phyloP scores from a whole-genome alignment of 2,113 vertebrate genomes.

The Electrona antarctica region DNA sequence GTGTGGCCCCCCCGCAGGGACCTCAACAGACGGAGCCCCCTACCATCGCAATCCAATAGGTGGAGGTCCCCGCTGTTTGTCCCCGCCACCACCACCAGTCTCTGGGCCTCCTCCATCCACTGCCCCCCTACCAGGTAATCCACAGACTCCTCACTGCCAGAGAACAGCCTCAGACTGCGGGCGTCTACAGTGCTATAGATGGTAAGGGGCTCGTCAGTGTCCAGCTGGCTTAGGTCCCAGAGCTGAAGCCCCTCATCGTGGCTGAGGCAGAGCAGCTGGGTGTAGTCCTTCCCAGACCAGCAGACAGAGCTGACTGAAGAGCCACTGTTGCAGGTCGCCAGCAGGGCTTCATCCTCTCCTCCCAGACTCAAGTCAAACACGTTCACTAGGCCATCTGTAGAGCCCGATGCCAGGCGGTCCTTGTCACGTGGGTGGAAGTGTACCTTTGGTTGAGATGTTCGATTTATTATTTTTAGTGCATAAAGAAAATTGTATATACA shows the following conservation, averaged over 20 bases:
- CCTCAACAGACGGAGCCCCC: slow-evolving; percentile 75
- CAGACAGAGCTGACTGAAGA: slow-evolving; percentile 85
- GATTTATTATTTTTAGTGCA: too few relatives aligned
- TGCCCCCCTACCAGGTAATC: slow-evolving; percentile 88
- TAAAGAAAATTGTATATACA: too few relatives aligned
- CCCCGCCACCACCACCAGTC: slow-evolving; percentile 86
- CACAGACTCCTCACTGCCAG: slow-evolving; percentile 51
- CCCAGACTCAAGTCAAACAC: slow-evolving; percentile 88
- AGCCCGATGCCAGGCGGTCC: slow-evolving; percentile 84
- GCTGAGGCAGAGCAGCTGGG: slow-evolving; percentile 86
- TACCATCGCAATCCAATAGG: slow-evolving; percentile 77
- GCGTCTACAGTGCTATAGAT: slow-evolving; percentile 78
- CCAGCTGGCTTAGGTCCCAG: slow-evolving; percentile 87
- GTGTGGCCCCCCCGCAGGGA: slow-evolving; percentile 82
- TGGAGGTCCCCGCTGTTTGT: slow-evolving; percentile 79
- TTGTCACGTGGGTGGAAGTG: slow-evolving; percentile 86
- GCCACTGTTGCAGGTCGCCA: slow-evolving; percentile 88
- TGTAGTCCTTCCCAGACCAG: slow-evolving; percentile 83
- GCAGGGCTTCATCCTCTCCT: slow-evolving; percentile 87
- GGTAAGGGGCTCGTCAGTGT: slow-evolving; percentile 84
- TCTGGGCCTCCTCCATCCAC: slow-evolving; percentile 82
- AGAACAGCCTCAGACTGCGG: slow-evolving; percentile 61
- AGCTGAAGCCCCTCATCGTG: slow-evolving; percentile 91
- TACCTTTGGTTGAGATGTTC: slow-evolving; percentile 41
- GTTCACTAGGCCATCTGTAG: slow-evolving; percentile 93